These are phyloP conservation scores for Schizotus pectinicornis DNA, from an alignment of 2,888 invertebrate species.

Conservation along the genomic window DNA sequence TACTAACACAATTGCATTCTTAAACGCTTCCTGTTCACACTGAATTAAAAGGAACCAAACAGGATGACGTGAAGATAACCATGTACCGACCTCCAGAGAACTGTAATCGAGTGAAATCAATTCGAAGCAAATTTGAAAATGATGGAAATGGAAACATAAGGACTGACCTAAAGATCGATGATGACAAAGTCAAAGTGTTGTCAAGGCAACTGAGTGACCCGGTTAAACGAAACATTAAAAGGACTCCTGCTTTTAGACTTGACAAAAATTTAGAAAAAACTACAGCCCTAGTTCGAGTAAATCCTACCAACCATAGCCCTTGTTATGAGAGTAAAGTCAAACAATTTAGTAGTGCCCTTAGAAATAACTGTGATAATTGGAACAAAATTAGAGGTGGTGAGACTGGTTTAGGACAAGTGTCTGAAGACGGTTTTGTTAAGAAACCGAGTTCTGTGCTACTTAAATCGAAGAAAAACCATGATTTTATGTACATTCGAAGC, in stretches of 20 bases:
- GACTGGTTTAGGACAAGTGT: conserved; percentile 2
- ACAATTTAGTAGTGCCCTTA: conserved; percentile 45
- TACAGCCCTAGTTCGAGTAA: conserved; percentile 35
- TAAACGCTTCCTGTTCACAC: conserved; percentile 3
- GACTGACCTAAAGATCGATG: conserved; percentile 17
- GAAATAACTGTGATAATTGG: conserved; percentile 44
- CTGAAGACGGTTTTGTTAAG: conserved; percentile 19
- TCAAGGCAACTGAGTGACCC: conserved; percentile 58
- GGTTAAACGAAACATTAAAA: conserved; percentile 59
- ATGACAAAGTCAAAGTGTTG: conserved; percentile 29
- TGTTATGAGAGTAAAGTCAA: conserved; percentile 47
- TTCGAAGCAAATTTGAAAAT: conserved; percentile 69
- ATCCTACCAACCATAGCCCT: conserved; percentile 37
- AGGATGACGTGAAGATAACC: conserved; percentile 14
- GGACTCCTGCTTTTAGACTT: conserved; percentile 64
- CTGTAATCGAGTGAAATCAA: conserved; percentile 65
- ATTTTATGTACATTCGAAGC: conserved; percentile 47
- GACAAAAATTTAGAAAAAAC: conserved; percentile 52
- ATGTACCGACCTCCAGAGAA: conserved; percentile 58
- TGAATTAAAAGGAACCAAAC: not conserved
- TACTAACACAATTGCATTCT: conserved; percentile 15
- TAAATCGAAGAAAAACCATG: conserved; percentile 48
- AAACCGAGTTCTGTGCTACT: conserved; percentile 35
- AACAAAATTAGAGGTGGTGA: conserved; percentile 11
- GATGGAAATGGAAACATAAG: conserved; percentile 41